Conservation (phyloP, 2,113 vertebrate genomes). For the Pituophis catenifer region DNA sequence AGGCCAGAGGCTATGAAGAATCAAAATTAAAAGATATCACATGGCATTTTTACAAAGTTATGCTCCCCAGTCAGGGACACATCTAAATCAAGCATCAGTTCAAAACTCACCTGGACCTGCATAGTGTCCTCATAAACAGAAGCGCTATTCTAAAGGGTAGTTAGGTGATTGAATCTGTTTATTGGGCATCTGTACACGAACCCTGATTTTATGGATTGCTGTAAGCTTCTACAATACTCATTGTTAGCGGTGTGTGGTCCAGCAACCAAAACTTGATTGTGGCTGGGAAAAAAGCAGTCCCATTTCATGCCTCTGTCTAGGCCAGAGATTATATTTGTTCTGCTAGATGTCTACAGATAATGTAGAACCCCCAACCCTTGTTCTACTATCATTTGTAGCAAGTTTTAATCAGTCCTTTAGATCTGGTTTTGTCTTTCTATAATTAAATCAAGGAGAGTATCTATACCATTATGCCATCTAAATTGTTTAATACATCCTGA, state of each 20-base stretch:
- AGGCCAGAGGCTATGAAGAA: no score
- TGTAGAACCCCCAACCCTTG: background rate
- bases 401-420: conserved; percentile 33
- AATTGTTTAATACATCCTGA: conserved; percentile 27
- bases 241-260: background rate
- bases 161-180: background rate
- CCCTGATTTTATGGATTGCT: background rate
- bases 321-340: background rate
- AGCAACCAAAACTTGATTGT: background rate
- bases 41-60: background rate
- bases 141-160: background rate
- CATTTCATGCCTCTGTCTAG: background rate
- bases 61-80: background rate
- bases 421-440: conserved; percentile 17
- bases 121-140: background rate
- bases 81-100: background rate
- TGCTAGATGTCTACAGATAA: background rate
- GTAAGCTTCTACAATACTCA: background rate
- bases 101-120: background rate
- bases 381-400: background rate
- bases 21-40: background rate
- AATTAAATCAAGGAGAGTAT: conserved; percentile 40
- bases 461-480: conserved; percentile 24
- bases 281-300: background rate
- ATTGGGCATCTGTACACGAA: background rate